Evolutionary conservation across 2,113 vertebrate genomes (phyloP).

Genomic region (Butastur rufipennis): DNA sequence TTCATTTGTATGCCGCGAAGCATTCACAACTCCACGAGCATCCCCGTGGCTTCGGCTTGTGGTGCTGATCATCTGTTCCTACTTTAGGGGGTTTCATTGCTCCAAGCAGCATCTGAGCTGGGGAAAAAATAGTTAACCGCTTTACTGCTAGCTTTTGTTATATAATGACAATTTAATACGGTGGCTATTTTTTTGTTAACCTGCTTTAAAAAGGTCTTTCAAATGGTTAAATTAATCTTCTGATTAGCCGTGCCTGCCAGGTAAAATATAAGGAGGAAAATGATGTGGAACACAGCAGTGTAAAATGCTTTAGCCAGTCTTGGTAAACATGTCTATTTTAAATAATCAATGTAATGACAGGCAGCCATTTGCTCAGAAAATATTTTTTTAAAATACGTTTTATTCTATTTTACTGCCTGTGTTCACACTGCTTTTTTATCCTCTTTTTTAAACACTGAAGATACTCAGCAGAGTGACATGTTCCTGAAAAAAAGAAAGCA

Average conservation of each 20-base stretch:
- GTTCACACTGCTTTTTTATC: not conserved
- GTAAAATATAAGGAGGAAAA: constrained; percentile 66
- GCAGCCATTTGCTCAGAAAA: constrained; percentile 65
- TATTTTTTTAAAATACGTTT: constrained; percentile 23
- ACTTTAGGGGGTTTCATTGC: constrained; percentile 78
- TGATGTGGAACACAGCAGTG: constrained; percentile 14
- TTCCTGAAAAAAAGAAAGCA: constrained; percentile 48
- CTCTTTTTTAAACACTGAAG: not conserved
- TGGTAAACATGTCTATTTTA: constrained; percentile 73
- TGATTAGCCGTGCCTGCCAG: constrained; percentile 58
- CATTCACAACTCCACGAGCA: constrained; percentile 73
- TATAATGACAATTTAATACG: constrained; percentile 70
- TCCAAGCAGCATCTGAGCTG: constrained; percentile 68
- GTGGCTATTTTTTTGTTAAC: constrained; percentile 62
- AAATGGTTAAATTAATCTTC: constrained; percentile 64
- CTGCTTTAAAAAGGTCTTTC: constrained; percentile 61
- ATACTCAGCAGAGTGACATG: constrained; percentile 14
- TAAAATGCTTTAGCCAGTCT: constrained; percentile 31
- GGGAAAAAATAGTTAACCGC: constrained; percentile 74
- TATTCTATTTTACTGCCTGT: constrained; percentile 27
- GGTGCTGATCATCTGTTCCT: constrained; percentile 89
- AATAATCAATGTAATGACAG: constrained; percentile 72
- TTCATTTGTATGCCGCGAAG: constrained; percentile 89
- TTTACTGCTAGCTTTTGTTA: constrained; percentile 69
- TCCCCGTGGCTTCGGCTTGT: constrained; percentile 82